These are phyloP conservation scores for Nomada ruficornis DNA, from an alignment of 2,888 invertebrate species.

Conservation along the genomic window DNA sequence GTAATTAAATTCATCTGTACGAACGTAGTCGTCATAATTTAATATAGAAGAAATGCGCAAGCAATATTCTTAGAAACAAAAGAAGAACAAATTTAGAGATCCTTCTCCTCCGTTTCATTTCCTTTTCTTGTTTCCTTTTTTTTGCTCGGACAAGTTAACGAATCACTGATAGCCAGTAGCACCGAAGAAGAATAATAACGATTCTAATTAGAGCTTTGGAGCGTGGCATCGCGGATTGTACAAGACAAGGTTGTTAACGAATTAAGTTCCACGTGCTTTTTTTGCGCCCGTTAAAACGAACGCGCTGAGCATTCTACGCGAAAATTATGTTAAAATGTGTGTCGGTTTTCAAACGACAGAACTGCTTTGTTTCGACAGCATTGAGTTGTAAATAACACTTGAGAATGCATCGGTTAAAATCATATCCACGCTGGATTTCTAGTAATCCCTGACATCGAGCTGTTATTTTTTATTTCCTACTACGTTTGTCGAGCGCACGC, in stretches of 20 bases:
- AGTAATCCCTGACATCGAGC: no score
- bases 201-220: constrained; percentile 34
- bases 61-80: neutral
- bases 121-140: neutral
- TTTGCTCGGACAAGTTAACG: constrained; percentile 3
- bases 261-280: constrained; percentile 14
- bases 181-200: constrained; percentile 32
- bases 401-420: constrained; percentile 32
- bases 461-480: neutral
- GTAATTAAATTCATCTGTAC: neutral
- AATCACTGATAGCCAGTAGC: constrained; percentile 26
- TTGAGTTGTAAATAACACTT: constrained; percentile 9
- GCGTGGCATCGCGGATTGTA: constrained; percentile 29
- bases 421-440: no score
- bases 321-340: constrained; percentile 11
- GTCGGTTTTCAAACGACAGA: neutral
- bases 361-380: constrained; percentile 1
- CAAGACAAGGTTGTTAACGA: constrained; percentile 19
- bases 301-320: neutral
- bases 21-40: neutral
- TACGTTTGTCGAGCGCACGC: constrained; percentile 9
- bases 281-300: constrained; percentile 9
- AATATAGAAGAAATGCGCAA: neutral
- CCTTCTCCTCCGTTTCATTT: neutral
- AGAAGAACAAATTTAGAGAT: neutral